A percentile compares a stretch with the other conserved stretches of the same genome.
phyloP scores from a whole-genome alignment of 2,888 invertebrate genomes.

The Xanthia togata region DNA sequence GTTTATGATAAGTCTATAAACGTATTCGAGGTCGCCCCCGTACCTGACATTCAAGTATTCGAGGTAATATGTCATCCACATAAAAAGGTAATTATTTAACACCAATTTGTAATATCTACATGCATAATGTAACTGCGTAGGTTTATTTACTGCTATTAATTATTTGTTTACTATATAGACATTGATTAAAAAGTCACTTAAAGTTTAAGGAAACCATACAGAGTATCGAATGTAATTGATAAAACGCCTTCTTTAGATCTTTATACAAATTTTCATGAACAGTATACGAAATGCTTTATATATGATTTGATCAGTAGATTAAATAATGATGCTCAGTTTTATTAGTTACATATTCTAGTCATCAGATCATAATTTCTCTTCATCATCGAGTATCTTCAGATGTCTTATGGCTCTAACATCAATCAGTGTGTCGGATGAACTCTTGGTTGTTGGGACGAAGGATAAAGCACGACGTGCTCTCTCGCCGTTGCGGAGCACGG shows the following conservation, averaged over 20 bases:
- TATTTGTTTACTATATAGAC: neutral
- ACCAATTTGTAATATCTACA: constrained; percentile 1
- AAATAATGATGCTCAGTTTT: constrained; percentile 35
- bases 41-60: neutral
- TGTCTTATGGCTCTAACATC: constrained; percentile 86
- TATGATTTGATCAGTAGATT: neutral
- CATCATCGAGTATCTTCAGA: constrained; percentile 82
- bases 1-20: constrained; percentile 6
- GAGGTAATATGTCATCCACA: constrained; percentile 12
- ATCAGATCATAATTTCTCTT: constrained; percentile 77
- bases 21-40: neutral
- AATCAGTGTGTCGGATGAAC: constrained; percentile 87
- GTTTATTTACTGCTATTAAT: neutral
- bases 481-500: constrained; percentile 90
- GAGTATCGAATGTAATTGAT: neutral
- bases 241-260: constrained; percentile 5
- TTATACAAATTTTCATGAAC: neutral
- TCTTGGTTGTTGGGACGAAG: constrained; percentile 92
- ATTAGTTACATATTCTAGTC: neutral
- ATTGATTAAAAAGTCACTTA: constrained; percentile 12
- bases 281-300: neutral
- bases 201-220: neutral
- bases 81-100: neutral
- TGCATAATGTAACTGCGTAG: neutral
- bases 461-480: constrained; percentile 92